Conservation (phyloP, 1,140 invertebrate species). For the Samia ricini region DNA sequence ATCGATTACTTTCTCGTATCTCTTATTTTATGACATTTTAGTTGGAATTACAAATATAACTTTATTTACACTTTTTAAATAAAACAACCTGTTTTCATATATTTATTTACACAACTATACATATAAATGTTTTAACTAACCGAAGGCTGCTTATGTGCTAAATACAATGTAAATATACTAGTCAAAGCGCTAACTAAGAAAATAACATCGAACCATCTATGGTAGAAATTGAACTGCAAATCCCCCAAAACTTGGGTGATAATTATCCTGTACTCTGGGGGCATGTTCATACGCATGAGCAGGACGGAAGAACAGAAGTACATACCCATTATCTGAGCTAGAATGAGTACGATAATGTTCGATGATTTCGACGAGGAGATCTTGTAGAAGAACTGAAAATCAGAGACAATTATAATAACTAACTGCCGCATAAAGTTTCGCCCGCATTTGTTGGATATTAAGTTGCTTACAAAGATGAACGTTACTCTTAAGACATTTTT, state of each 20-base stretch:
- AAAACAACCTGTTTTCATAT: neutral
- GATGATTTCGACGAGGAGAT: slow-evolving; percentile 99
- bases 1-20: no score
- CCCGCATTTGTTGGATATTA: no score
- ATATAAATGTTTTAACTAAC: slow-evolving; percentile 44
- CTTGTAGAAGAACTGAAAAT: slow-evolving; percentile 98
- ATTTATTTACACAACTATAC: slow-evolving; percentile 2
- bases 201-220: slow-evolving; percentile 99
- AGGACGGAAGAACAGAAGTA: slow-evolving; percentile 99
- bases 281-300: slow-evolving; percentile 99
- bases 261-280: slow-evolving; percentile 96
- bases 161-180: slow-evolving; percentile 96
- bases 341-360: slow-evolving; percentile 97
- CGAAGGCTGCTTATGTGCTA: slow-evolving; percentile 91
- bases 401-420: no score
- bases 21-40: no score
- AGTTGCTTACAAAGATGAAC: no score
- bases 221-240: slow-evolving; percentile 99
- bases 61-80: neutral
- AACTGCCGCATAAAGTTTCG: no score
- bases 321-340: slow-evolving; percentile 99
- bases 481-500: no score
- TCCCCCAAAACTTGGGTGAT: slow-evolving; percentile 99
- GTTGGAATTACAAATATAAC: neutral
- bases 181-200: slow-evolving; percentile 98